Percentiles rank a stretch among this genome's conserved stretches.
phyloP scores from a whole-genome alignment of 2,888 invertebrate genomes.

The Pandemis heparana region DNA sequence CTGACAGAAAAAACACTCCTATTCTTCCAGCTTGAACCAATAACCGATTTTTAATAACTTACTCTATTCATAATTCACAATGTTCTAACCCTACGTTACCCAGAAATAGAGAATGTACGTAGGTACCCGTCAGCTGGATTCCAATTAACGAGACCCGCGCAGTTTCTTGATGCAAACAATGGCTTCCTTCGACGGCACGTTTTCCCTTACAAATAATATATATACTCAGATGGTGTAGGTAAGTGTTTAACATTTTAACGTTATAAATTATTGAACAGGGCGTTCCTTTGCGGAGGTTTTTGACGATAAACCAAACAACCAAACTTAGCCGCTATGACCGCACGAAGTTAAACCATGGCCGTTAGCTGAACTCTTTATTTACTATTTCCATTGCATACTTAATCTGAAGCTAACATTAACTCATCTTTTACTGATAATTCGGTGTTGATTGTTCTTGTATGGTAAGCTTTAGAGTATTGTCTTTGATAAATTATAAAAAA shows the following conservation, averaged over 20 bases:
- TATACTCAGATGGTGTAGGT: neutral
- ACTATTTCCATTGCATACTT: too few relatives aligned
- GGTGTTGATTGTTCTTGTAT: neutral
- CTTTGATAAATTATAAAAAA: too few relatives aligned
- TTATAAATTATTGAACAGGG: too few relatives aligned
- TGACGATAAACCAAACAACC: too few relatives aligned
- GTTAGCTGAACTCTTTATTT: too few relatives aligned
- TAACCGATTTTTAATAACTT: neutral
- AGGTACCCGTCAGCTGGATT: neutral
- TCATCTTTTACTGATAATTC: neutral
- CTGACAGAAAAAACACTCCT: neutral
- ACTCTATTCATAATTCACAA: neutral
- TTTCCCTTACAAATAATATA: constrained; percentile 2
- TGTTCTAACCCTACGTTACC: neutral
- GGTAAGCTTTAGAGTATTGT: too few relatives aligned
- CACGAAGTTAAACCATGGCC: too few relatives aligned
- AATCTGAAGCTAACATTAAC: neutral
- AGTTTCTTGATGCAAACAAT: constrained; percentile 1
- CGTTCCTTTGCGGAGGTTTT: too few relatives aligned
- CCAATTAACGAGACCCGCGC: neutral
- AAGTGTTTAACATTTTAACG: neutral
- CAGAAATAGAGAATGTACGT: neutral
- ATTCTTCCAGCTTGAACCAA: neutral
- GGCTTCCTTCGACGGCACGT: neutral
- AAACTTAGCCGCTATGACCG: too few relatives aligned